phyloP scores from a whole-genome alignment of 1,140 invertebrate genomes.

The Orius insidiosus region DNA sequence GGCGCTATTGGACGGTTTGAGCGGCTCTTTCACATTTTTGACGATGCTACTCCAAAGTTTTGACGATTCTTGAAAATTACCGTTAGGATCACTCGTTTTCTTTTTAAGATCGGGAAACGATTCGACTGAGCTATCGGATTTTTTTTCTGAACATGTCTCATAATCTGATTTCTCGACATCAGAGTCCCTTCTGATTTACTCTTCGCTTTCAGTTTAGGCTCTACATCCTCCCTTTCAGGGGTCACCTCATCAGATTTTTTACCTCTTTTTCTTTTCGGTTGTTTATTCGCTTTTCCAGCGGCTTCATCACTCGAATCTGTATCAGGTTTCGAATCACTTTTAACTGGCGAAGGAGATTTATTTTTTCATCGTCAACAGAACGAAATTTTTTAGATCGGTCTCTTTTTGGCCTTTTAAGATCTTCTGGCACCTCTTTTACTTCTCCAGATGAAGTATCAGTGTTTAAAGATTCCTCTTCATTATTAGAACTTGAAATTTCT shows the following conservation, averaged over 20 bases:
- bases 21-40: conserved; percentile 4
- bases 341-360: conserved; percentile 4
- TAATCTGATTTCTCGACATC: conserved; percentile 10
- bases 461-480: conserved; percentile 10
- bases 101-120: conserved; percentile 9
- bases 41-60: conserved; percentile 5
- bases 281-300: conserved; percentile 6
- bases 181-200: conserved; percentile 8
- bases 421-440: neutral
- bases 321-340: conserved; percentile 7
- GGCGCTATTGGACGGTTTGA: conserved; percentile 4
- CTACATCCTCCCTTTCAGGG: neutral
- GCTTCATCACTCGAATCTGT: conserved; percentile 19
- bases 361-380: conserved; percentile 2
- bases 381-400: neutral
- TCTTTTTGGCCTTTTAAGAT: neutral
- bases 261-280: conserved; percentile 13
- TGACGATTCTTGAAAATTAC: neutral
- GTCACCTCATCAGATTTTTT: conserved; percentile 5
- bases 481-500: conserved; percentile 1
- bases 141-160: conserved; percentile 15
- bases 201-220: neutral
- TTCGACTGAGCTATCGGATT: conserved; percentile 14
- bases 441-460: neutral
- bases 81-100: conserved; percentile 1